Conservation (phyloP, 2,113 vertebrate species). For the Toxotes jaculatrix region DNA sequence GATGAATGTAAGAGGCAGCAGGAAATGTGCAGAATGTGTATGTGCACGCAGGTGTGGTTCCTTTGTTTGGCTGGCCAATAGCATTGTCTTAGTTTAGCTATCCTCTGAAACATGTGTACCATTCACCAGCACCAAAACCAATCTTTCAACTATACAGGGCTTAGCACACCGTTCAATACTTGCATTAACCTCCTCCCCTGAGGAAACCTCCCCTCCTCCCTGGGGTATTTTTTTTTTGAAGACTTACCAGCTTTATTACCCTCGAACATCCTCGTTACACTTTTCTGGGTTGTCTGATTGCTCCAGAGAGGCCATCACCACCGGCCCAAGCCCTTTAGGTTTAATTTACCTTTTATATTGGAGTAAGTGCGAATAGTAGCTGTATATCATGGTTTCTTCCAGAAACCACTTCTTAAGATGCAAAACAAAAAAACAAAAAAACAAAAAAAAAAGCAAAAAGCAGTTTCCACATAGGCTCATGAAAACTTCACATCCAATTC, state of each 20-base stretch:
- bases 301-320: conserved; percentile 30
- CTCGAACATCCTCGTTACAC: conserved; percentile 25
- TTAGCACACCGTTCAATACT: conserved; percentile 44
- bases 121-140: not conserved
- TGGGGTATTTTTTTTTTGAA: conserved; percentile 8
- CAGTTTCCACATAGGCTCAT: too few relatives aligned
- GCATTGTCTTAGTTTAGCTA: not conserved
- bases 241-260: conserved; percentile 54
- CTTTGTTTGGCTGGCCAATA: not conserved
- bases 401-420: not conserved
- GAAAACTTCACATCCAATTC: not conserved
- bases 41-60: not conserved
- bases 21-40: not conserved
- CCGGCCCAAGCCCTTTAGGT: not conserved
- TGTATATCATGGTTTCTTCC: not conserved
- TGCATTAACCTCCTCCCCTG: conserved; percentile 31
- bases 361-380: not conserved
- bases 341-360: not conserved
- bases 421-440: not conserved
- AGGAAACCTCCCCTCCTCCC: conserved; percentile 8
- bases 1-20: not conserved
- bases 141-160: conserved; percentile 28
- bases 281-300: conserved; percentile 36
- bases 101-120: not conserved
- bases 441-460: too few relatives aligned